Evolutionary conservation across 2,113 vertebrate genomes (phyloP).

Genomic region (Malurus elegans): DNA sequence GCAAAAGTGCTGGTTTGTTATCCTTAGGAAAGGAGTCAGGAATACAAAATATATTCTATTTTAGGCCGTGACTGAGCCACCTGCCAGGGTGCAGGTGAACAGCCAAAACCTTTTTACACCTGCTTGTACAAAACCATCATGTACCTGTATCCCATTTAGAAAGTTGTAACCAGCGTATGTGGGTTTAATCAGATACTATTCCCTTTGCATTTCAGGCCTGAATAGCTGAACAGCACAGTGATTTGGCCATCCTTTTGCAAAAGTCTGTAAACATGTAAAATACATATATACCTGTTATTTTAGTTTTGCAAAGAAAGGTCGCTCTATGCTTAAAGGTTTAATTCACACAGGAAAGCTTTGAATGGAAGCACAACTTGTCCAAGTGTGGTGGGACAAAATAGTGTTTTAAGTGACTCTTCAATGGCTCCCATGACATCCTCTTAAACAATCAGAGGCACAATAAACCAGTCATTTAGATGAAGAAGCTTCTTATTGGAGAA

Average conservation of each 20-base stretch:
- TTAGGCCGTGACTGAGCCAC: neutral
- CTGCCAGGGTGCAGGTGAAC: neutral
- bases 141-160: neutral
- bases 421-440: conserved; percentile 34
- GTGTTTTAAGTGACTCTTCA: conserved; percentile 10
- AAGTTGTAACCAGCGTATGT: neutral
- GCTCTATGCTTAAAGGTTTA: neutral
- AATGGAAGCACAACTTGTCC: neutral
- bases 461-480: conserved; percentile 19
- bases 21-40: neutral
- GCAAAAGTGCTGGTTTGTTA: neutral
- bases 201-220: neutral
- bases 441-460: conserved; percentile 40
- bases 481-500: conserved; percentile 16
- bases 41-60: neutral
- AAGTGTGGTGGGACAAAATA: conserved; percentile 6
- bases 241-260: neutral
- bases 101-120: neutral
- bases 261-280: neutral
- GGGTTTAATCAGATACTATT: neutral
- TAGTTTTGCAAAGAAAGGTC: conserved; percentile 9
- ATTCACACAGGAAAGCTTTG: neutral
- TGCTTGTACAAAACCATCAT: neutral
- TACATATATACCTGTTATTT: neutral
- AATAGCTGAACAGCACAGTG: neutral